Conservation (phyloP, 2,113 vertebrate genomes). For the Apeltes quadracus region DNA sequence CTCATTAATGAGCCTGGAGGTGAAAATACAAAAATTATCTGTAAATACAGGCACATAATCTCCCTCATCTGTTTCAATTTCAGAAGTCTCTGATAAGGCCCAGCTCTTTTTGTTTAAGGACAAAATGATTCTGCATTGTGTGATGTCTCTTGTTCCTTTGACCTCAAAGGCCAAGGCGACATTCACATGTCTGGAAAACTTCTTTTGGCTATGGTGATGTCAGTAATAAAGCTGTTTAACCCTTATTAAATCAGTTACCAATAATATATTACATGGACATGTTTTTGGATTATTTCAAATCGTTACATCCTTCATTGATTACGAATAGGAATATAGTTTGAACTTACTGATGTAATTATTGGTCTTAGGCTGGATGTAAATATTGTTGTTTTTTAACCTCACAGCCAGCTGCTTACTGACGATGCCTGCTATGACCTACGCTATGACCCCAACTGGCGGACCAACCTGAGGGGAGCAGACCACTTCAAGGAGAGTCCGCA, state of each 20-base stretch:
- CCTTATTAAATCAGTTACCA: constrained; percentile 19
- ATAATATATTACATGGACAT: constrained; percentile 3
- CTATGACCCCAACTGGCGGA: constrained; percentile 84
- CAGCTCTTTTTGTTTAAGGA: constrained; percentile 63
- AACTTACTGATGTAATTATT: neutral
- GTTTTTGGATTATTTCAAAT: constrained; percentile 2
- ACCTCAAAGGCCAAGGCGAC: constrained; percentile 47
- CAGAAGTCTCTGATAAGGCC: constrained; percentile 56
- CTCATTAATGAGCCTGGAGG: constrained; percentile 78
- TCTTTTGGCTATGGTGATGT: constrained; percentile 43
- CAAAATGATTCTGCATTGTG: constrained; percentile 66
- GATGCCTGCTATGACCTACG: constrained; percentile 79
- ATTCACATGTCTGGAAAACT: constrained; percentile 39
- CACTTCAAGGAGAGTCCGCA: constrained; percentile 11
- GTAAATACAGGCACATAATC: constrained; percentile 74
- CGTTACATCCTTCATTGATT: neutral
- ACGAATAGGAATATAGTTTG: neutral
- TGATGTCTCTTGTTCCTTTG: constrained; percentile 72
- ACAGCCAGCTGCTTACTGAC: constrained; percentile 44
- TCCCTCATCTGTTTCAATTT: constrained; percentile 76
- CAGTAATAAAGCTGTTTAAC: constrained; percentile 24
- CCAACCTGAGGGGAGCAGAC: constrained; percentile 38
- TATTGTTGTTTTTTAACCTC: constrained; percentile 35
- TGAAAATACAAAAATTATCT: constrained; percentile 75
- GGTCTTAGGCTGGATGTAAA: neutral